phyloP scores from a whole-genome alignment of 35 echinoderm and acorn worm genomes.

The Lytechinus pictus region DNA sequence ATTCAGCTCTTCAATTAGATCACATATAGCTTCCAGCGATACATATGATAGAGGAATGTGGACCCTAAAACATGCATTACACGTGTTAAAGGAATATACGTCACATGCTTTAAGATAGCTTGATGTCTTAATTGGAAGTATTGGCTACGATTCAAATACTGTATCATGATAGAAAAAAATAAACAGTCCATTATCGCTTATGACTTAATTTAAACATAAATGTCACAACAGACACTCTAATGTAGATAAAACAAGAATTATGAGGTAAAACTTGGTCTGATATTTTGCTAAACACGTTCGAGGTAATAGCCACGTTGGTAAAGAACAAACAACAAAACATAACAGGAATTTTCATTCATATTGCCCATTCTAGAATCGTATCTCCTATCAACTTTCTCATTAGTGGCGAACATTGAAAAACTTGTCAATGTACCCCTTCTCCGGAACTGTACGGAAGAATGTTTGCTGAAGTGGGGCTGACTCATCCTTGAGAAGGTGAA shows the following conservation, averaged over 20 bases:
- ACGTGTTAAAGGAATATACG: neutral
- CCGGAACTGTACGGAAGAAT: neutral
- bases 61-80: neutral
- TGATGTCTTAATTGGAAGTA: neutral
- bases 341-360: too few species aligned
- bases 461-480: neutral
- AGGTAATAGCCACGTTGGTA: too few species aligned
- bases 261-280: too few species aligned
- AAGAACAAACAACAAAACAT: too few species aligned
- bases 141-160: neutral
- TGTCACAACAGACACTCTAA: too few species aligned
- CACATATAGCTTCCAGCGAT: neutral
- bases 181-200: too few species aligned
- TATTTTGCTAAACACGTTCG: too few species aligned
- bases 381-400: neutral
- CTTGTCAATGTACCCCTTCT: neutral
- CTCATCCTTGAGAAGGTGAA: neutral
- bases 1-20: neutral
- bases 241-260: too few species aligned
- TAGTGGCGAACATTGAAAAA: neutral
- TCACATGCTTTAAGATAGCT: neutral
- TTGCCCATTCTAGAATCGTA: neutral
- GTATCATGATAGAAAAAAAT: neutral
- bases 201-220: too few species aligned
- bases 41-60: neutral